Evolutionary conservation across 2,113 vertebrate species (phyloP).

Genomic region (Phrynosoma blainvillii): DNA sequence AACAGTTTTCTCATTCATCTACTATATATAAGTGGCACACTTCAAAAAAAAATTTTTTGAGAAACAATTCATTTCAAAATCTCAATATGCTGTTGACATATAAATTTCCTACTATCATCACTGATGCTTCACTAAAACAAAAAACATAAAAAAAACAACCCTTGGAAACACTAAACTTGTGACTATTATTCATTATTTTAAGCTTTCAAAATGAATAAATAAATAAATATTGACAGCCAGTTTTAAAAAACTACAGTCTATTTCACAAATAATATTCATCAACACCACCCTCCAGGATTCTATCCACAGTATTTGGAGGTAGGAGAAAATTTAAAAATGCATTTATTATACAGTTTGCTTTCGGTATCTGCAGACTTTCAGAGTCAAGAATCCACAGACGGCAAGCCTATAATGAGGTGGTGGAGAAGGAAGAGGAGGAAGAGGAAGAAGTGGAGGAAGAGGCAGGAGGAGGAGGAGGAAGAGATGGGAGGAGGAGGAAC

Average conservation of each 20-base stretch:
- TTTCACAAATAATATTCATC: not conserved
- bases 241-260: not conserved
- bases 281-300: not conserved
- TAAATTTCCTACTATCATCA: not conserved
- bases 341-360: not conserved
- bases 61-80: slow-evolving; percentile 23
- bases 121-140: not conserved
- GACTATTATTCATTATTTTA: not conserved
- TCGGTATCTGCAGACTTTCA: not conserved
- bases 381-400: no score
- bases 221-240: not conserved
- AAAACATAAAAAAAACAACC: no score
- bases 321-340: not conserved
- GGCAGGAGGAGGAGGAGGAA: no score
- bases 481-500: no score
- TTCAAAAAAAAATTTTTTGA: no score
- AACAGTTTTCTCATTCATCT: not conserved
- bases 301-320: not conserved
- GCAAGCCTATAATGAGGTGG: no score
- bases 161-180: not conserved
- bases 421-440: no score
- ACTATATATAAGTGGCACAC: not conserved
- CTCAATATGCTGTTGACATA: slow-evolving; percentile 28
- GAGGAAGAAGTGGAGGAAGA: no score
- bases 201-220: not conserved